Evolutionary conservation across 2,113 vertebrate genomes (phyloP).

Genomic region (Microtus oregoni): DNA sequence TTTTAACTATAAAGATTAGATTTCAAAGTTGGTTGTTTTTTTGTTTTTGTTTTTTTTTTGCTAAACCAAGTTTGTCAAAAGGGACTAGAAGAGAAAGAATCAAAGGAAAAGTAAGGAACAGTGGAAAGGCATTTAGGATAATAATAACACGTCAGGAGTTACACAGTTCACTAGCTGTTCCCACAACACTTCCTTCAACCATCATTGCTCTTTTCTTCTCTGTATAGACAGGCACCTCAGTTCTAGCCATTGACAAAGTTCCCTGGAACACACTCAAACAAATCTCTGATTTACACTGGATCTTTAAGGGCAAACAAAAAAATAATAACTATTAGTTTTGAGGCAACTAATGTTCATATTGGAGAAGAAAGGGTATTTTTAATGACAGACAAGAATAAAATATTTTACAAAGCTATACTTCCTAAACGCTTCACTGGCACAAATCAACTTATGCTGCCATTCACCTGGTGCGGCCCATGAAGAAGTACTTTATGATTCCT

Average conservation of each 20-base stretch:
- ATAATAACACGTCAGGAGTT: background rate
- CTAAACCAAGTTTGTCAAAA: conserved; percentile 38
- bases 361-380: conserved; percentile 27
- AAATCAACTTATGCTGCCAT: conserved; percentile 11
- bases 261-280: background rate
- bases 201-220: background rate
- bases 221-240: background rate
- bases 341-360: background rate
- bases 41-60: background rate
- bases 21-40: background rate
- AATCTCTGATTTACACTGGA: background rate
- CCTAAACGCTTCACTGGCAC: background rate
- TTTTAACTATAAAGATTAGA: background rate
- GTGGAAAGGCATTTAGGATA: background rate
- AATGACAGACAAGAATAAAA: conserved; percentile 18
- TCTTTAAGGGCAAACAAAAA: conserved; percentile 9
- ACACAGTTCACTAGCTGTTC: background rate
- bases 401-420: conserved; percentile 4
- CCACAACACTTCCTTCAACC: background rate
- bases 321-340: background rate
- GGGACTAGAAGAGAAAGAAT: background rate
- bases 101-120: conserved; percentile 16
- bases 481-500: conserved; percentile 17
- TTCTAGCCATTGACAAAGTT: background rate
- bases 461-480: background rate